Conservation (phyloP, 2,797 vertebrate genomes). For the Holocentrus rufus region DNA sequence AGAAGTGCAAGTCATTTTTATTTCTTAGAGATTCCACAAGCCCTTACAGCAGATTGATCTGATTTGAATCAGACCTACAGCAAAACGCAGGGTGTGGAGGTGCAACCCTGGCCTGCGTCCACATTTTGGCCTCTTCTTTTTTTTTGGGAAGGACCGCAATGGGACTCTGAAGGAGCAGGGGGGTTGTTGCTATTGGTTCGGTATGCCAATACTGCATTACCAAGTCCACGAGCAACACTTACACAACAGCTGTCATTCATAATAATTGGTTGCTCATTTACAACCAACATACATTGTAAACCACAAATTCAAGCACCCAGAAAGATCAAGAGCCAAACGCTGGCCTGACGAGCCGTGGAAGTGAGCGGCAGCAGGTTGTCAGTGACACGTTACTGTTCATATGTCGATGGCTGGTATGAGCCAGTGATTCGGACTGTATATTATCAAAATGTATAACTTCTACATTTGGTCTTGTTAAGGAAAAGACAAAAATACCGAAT, state of each 20-base stretch:
- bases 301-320: too few relatives aligned
- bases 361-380: too few relatives aligned
- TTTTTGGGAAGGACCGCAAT: neutral
- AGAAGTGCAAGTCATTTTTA: conserved; percentile 16
- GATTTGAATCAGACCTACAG: neutral
- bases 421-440: too few relatives aligned
- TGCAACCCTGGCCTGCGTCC: neutral
- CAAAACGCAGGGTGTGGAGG: conserved; percentile 39
- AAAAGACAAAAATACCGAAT: neutral
- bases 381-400: too few relatives aligned
- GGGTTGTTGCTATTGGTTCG: neutral
- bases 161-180: neutral
- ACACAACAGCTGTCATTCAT: neutral
- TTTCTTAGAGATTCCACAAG: neutral
- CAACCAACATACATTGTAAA: neutral
- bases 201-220: neutral
- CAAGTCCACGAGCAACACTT: neutral
- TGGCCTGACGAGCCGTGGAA: too few relatives aligned
- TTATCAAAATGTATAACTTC: too few relatives aligned
- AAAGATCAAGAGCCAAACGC: too few relatives aligned
- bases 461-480: neutral
- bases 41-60: neutral
- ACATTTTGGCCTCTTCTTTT: neutral
- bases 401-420: too few relatives aligned
- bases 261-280: too few relatives aligned